Conservation (phyloP, 2,797 vertebrate genomes). For the Syngnathus acus region DNA sequence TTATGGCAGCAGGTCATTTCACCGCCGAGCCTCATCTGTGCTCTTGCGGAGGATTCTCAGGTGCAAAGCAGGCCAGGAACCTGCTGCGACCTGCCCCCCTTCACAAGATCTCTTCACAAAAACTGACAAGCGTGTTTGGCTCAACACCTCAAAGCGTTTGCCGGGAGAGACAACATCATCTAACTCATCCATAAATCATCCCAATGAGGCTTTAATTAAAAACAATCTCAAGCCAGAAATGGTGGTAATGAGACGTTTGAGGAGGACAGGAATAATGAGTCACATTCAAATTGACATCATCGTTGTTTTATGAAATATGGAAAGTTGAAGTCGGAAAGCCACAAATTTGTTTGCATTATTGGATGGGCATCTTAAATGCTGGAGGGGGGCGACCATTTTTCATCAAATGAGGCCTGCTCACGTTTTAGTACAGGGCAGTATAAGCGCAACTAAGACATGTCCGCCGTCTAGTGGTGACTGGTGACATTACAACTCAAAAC, state of each 20-base stretch:
- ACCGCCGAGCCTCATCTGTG: not conserved
- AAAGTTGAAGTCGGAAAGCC: too few relatives aligned
- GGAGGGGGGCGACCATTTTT: too few relatives aligned
- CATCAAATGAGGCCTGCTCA: too few relatives aligned
- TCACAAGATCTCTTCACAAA: not conserved
- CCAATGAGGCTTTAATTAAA: not conserved
- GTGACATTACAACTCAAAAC: too few relatives aligned
- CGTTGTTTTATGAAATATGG: too few relatives aligned
- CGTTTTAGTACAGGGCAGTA: too few relatives aligned
- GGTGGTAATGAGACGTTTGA: not conserved
- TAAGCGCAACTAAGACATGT: too few relatives aligned
- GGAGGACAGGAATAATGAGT: not conserved
- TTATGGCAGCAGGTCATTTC: not conserved
- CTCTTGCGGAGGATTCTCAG: not conserved
- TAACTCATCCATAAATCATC: conserved; percentile 1
- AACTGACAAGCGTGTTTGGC: not conserved
- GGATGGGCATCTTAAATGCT: too few relatives aligned
- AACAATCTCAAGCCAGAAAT: not conserved
- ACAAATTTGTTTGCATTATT: too few relatives aligned
- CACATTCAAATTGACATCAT: too few relatives aligned
- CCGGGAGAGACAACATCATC: not conserved
- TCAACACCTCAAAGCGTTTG: not conserved
- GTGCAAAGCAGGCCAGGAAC: not conserved
- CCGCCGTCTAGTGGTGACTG: too few relatives aligned
- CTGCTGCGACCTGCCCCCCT: not conserved